Conservation (phyloP, 2,797 vertebrate genomes). For the Leucoraja ocellata region DNA sequence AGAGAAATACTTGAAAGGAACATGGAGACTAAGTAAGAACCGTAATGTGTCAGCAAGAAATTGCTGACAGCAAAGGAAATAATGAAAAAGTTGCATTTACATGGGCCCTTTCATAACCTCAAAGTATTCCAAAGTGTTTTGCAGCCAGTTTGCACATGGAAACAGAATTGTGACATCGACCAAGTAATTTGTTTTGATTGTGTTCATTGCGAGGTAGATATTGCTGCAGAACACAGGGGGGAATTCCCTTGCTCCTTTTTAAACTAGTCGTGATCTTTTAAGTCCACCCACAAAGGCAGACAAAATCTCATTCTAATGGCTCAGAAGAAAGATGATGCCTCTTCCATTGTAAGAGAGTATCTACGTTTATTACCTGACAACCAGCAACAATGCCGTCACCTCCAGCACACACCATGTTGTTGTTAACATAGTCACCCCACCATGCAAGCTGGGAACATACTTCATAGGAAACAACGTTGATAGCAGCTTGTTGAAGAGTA, state of each 20-base stretch:
- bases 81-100: not conserved
- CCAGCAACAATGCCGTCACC: constrained; percentile 64
- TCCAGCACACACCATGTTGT: constrained; percentile 78
- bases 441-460: constrained; percentile 65
- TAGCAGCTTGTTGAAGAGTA: constrained; percentile 71
- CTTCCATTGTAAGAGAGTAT: not conserved
- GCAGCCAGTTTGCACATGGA: too few species aligned
- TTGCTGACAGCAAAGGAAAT: constrained; percentile 35
- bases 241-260: not conserved
- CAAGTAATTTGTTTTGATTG: too few species aligned
- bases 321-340: not conserved
- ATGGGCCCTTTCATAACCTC: too few species aligned
- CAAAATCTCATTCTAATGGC: not conserved
- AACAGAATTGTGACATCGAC: too few species aligned
- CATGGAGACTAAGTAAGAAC: not conserved
- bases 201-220: too few species aligned
- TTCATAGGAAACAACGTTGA: constrained; percentile 63
- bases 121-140: too few species aligned
- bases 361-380: constrained; percentile 63
- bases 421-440: constrained; percentile 77
- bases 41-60: not conserved
- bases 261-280: not conserved
- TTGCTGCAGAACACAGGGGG: not conserved
- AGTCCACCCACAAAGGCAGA: not conserved
- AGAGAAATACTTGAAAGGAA: constrained; percentile 11